Percentiles rank a stretch among this genome's conserved stretches.
These are phyloP conservation scores for Phylloscopus whistleri DNA, from an alignment of 2,113 vertebrate genomes.

Conservation along the genomic window DNA sequence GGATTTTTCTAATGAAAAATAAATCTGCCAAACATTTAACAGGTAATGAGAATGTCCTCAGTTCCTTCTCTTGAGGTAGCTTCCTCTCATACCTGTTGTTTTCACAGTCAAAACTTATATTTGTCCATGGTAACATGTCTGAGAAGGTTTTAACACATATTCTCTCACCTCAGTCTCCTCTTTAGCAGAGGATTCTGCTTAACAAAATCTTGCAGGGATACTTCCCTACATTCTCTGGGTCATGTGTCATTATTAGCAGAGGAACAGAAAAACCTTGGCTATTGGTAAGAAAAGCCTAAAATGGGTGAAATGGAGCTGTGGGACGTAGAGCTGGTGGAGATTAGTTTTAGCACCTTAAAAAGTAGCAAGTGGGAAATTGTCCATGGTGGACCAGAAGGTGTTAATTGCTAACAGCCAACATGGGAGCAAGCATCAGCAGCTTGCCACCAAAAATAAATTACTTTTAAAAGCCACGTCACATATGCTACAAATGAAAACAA, in stretches of 20 bases:
- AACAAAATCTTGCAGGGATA: background rate
- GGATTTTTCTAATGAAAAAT: background rate
- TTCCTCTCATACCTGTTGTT: background rate
- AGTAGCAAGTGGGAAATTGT: constrained; percentile 3
- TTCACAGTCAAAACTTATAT: background rate
- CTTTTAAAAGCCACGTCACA: constrained; percentile 5
- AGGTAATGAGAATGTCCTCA: background rate
- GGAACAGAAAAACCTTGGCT: background rate
- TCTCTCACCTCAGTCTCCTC: background rate
- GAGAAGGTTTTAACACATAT: background rate
- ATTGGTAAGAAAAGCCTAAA: background rate
- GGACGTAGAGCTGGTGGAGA: background rate
- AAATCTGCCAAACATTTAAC: background rate
- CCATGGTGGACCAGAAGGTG: constrained; percentile 28
- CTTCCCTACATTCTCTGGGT: background rate
- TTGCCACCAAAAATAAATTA: constrained; percentile 32
- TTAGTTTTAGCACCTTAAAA: constrained; percentile 51
- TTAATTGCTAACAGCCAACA: constrained; percentile 41
- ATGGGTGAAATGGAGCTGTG: background rate
- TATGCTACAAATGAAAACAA: constrained; percentile 49
- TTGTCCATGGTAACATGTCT: background rate
- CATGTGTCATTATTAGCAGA: background rate
- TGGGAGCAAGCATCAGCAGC: background rate
- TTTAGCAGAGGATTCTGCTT: background rate
- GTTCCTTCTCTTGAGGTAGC: background rate